phyloP scores from a whole-genome alignment of 2,797 vertebrate species.

The Setipinna tenuifilis region DNA sequence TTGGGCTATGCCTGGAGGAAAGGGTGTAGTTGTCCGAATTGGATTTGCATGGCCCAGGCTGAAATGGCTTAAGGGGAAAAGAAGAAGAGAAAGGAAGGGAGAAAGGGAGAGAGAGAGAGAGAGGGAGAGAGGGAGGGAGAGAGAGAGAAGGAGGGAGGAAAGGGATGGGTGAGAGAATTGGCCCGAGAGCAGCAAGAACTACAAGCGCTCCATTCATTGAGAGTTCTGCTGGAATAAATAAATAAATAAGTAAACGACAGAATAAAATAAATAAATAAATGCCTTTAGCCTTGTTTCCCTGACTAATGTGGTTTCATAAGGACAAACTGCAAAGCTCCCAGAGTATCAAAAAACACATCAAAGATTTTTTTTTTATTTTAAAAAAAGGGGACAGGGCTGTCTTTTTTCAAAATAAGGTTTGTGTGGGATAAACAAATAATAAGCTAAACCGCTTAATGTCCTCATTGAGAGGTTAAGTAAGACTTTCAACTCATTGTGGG shows the following conservation, averaged over 20 bases:
- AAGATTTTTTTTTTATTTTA: background rate
- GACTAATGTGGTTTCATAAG: slow-evolving; percentile 38
- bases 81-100: background rate
- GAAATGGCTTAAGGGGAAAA: background rate
- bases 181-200: slow-evolving; percentile 29
- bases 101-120: background rate
- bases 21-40: slow-evolving; percentile 13
- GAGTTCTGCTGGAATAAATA: background rate
- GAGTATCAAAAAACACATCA: slow-evolving; percentile 34
- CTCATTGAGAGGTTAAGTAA: slow-evolving; percentile 27
- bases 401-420: slow-evolving; percentile 28
- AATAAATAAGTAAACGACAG: slow-evolving; percentile 8
- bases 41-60: slow-evolving; percentile 27
- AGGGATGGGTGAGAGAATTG: slow-evolving; percentile 2
- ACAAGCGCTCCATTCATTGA: slow-evolving; percentile 31
- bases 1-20: background rate
- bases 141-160: background rate
- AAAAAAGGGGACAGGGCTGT: background rate
- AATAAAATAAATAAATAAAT: background rate
- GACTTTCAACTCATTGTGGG: slow-evolving; percentile 29
- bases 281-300: slow-evolving; percentile 34
- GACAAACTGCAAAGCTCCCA: background rate
- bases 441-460: slow-evolving; percentile 27
- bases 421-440: slow-evolving; percentile 36
- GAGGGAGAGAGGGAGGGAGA: background rate